These are phyloP conservation scores for Coboldia fuscipes DNA, from an alignment of 1,140 invertebrate genomes.

Conservation along the genomic window DNA sequence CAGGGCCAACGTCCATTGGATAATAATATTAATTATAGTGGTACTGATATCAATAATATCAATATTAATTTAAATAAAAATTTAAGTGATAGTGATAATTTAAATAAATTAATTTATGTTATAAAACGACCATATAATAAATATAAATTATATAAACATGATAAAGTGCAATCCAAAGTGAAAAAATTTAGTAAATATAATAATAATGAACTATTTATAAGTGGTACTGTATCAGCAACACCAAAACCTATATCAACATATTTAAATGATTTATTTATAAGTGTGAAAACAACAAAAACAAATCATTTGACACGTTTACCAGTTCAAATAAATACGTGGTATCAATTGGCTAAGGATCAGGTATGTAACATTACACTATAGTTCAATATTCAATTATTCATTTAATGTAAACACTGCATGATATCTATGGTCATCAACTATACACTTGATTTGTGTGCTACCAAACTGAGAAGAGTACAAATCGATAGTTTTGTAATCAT, in stretches of 20 bases:
- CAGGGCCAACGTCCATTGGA: too few species aligned
- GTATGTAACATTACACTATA: conserved; percentile 26
- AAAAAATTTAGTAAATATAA: too few species aligned
- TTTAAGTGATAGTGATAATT: too few species aligned
- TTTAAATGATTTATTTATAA: conserved; percentile 76
- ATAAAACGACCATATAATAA: too few species aligned
- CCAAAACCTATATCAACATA: conserved; percentile 41
- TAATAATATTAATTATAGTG: too few species aligned
- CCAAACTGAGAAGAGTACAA: too few species aligned
- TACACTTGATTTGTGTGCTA: background rate
- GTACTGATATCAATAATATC: too few species aligned
- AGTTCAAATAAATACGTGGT: conserved; percentile 84
- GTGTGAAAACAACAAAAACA: conserved; percentile 79
- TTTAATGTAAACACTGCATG: background rate
- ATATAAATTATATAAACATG: too few species aligned
- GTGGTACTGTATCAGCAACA: conserved; percentile 26
- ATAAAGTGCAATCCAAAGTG: too few species aligned
- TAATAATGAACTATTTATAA: too few species aligned
- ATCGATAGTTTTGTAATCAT: background rate
- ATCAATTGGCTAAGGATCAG: conserved; percentile 72
- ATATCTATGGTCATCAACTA: background rate
- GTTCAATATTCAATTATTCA: background rate
- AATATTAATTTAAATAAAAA: too few species aligned
- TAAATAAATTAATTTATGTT: too few species aligned
- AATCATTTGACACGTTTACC: conserved; percentile 67